These are phyloP conservation scores for Colius striatus DNA, from an alignment of 2,113 vertebrate species.

Conservation along the genomic window DNA sequence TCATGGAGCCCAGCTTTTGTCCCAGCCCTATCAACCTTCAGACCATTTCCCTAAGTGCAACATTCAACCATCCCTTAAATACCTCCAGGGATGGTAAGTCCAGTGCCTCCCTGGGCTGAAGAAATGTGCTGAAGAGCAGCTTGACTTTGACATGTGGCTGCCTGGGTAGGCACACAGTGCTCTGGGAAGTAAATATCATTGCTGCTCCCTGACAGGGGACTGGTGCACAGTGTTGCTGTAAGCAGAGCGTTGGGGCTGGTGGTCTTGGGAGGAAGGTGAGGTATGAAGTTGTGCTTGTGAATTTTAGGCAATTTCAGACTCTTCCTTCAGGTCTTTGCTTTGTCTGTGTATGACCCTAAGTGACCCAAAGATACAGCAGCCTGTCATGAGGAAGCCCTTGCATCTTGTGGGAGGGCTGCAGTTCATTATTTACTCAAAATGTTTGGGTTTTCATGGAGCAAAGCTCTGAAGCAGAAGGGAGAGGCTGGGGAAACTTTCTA, in stretches of 20 bases:
- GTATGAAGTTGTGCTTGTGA: not conserved
- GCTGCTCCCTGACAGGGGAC: rapidly evolving
- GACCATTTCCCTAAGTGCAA: too few relatives aligned
- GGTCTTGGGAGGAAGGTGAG: not conserved
- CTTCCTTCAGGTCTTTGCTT: not conserved
- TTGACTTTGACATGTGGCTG: rapidly evolving
- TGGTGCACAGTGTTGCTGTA: not conserved
- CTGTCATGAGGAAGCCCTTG: not conserved
- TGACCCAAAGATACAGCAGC: not conserved
- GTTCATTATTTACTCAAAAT: not conserved
- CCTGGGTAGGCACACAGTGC: too few relatives aligned
- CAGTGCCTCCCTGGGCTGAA: too few relatives aligned
- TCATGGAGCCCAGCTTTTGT: too few relatives aligned
- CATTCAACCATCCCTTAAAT: too few relatives aligned
- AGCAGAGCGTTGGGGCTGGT: not conserved
- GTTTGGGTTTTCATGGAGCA: not conserved
- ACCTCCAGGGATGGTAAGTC: too few relatives aligned
- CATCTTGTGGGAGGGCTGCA: not conserved
- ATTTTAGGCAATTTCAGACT: not conserved
- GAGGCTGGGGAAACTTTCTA: not conserved
- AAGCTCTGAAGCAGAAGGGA: not conserved
- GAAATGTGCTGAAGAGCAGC: not conserved
- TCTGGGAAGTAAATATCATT: not conserved
- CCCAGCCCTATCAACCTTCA: too few relatives aligned
- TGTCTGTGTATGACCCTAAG: not conserved